Percentiles rank a stretch among this genome's conserved stretches.
Conservation (phyloP, 2,888 invertebrate genomes). For the Beris chalybata region DNA sequence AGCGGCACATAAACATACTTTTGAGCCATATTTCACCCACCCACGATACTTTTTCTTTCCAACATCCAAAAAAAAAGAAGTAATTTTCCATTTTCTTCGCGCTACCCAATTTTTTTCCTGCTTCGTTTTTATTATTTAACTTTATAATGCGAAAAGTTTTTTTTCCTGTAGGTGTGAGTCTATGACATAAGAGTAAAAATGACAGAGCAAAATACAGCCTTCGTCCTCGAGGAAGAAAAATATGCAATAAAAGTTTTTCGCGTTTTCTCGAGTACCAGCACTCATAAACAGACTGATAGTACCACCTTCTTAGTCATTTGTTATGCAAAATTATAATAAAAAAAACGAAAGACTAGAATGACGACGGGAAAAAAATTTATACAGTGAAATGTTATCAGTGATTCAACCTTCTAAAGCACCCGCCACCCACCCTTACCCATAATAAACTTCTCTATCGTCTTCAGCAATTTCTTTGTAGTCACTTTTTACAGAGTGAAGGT, state of each 20-base stretch:
- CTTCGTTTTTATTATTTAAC: slow-evolving; percentile 22
- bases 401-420: slow-evolving; percentile 7
- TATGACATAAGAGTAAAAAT: not conserved
- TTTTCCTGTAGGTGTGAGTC: not conserved
- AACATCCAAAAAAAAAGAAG: slow-evolving; percentile 1
- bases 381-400: slow-evolving; percentile 17
- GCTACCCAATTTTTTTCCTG: not conserved
- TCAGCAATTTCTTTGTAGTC: slow-evolving; percentile 14
- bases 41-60: slow-evolving; percentile 10
- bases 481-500: slow-evolving; percentile 3
- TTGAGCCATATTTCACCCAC: not conserved
- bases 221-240: not conserved
- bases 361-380: not conserved
- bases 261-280: slow-evolving; percentile 6
- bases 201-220: no score
- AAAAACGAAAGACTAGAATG: slow-evolving; percentile 6
- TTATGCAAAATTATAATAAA: slow-evolving; percentile 17
- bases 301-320: slow-evolving; percentile 24
- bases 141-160: slow-evolving; percentile 29
- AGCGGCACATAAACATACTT: not conserved
- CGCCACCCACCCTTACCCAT: not conserved
- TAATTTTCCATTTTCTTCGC: slow-evolving; percentile 19
- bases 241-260: slow-evolving; percentile 28
- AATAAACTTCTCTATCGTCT: not conserved
- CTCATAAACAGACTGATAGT: slow-evolving; percentile 27